Evolutionary conservation across 2,888 invertebrate genomes (phyloP).

Genomic region (Cheilosia soror): DNA sequence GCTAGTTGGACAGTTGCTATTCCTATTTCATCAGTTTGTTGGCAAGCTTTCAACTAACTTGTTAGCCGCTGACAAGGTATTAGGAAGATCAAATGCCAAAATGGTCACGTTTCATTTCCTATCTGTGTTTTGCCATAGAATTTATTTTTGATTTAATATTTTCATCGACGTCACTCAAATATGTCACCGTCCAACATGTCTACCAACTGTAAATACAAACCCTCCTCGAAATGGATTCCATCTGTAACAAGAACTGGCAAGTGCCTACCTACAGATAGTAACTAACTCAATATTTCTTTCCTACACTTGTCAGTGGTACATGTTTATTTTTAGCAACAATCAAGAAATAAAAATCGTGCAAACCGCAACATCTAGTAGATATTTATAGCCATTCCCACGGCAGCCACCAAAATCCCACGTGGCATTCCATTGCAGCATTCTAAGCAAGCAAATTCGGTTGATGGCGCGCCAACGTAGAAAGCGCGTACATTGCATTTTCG

Average conservation of each 20-base stretch:
- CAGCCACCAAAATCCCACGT: conserved; percentile 49
- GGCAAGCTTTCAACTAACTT: no score
- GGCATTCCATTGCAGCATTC: conserved; percentile 32
- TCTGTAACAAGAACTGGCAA: neutral
- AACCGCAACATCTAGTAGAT: conserved; percentile 11
- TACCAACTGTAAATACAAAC: neutral
- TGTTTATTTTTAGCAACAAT: conserved; percentile 8
- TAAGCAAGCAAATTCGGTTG: conserved; percentile 13
- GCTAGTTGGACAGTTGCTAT: no score
- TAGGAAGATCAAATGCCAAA: no score
- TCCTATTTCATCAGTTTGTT: no score
- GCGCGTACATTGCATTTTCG: conserved; percentile 7
- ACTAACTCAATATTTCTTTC: neutral
- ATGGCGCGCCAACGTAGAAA: conserved; percentile 7
- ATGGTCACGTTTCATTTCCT: no score
- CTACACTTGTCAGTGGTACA: neutral
- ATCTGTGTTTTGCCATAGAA: no score
- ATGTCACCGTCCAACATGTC: no score
- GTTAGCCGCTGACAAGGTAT: no score
- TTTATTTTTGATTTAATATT: no score
- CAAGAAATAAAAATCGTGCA: neutral
- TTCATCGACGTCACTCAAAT: no score
- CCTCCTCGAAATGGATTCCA: neutral
- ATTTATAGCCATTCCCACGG: conserved; percentile 52
- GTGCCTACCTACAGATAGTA: neutral